A percentile compares a stretch with the other conserved stretches of the same genome.
Conservation (phyloP, 2,888 invertebrate genomes). For the Galerucella calmariensis region DNA sequence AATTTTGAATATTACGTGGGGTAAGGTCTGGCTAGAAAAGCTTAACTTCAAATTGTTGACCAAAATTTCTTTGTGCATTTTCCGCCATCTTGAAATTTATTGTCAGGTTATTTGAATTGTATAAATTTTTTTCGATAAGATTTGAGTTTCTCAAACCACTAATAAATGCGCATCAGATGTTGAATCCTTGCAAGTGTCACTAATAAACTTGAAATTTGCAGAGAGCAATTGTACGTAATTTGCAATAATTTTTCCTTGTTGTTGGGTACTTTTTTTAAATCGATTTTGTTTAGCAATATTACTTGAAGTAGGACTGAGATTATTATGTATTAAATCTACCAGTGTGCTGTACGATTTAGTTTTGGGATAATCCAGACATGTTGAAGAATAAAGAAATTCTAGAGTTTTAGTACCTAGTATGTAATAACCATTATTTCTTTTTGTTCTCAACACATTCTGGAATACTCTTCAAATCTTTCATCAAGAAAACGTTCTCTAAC, state of each 20-base stretch:
- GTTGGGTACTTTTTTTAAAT: not conserved
- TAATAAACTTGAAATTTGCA: not conserved
- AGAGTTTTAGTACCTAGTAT: not conserved
- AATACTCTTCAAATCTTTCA: not conserved
- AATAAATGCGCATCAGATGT: too few species aligned
- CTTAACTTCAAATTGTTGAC: too few species aligned
- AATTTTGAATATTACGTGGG: too few species aligned
- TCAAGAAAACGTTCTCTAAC: not conserved
- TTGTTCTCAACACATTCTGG: not conserved
- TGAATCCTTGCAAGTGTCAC: not conserved
- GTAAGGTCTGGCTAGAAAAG: too few species aligned
- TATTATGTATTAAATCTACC: not conserved
- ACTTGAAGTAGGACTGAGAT: slow-evolving; percentile 1
- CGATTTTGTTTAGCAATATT: slow-evolving; percentile 12
- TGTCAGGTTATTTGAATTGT: not conserved
- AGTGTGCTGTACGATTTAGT: slow-evolving; percentile 3
- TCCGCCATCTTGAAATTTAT: not conserved
- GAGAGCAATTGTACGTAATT: slow-evolving; percentile 3
- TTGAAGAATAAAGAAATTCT: not conserved
- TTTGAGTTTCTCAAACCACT: too few species aligned
- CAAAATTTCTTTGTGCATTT: too few species aligned
- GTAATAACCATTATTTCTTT: slow-evolving; percentile 3
- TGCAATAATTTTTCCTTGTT: slow-evolving; percentile 15
- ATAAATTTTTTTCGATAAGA: too few species aligned
- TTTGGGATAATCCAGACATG: not conserved